These are phyloP conservation scores for Callopanchax toddi DNA, from an alignment of 2,113 vertebrate species.

Conservation along the genomic window DNA sequence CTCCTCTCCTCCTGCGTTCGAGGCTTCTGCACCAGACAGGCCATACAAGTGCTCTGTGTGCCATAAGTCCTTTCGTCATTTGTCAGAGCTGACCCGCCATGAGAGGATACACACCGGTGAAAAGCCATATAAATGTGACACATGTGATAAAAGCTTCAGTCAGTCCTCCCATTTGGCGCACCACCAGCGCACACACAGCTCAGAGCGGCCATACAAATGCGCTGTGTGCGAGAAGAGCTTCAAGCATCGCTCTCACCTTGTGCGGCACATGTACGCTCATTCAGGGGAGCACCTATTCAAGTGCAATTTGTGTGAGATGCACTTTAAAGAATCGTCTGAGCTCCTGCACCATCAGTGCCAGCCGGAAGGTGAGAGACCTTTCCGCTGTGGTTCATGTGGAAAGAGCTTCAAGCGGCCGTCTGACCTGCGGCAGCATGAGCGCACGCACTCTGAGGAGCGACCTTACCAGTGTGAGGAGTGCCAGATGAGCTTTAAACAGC, in stretches of 20 bases:
- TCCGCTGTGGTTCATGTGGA: constrained; percentile 90
- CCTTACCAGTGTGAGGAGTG: constrained; percentile 97
- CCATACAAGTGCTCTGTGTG: constrained; percentile 96
- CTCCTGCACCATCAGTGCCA: constrained; percentile 95
- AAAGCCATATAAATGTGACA: constrained; percentile 95
- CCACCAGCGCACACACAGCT: constrained; percentile 96
- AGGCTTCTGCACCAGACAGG: constrained; percentile 81
- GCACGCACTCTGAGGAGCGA: constrained; percentile 93
- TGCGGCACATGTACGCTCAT: constrained; percentile 97
- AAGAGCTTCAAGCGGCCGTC: constrained; percentile 95
- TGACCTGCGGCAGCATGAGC: constrained; percentile 93
- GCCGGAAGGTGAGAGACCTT: constrained; percentile 90
- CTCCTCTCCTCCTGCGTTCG: constrained; percentile 70
- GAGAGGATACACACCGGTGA: constrained; percentile 95
- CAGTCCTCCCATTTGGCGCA: constrained; percentile 96
- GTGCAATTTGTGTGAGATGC: constrained; percentile 93
- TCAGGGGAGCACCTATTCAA: constrained; percentile 95
- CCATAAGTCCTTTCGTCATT: constrained; percentile 94
- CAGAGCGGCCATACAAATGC: constrained; percentile 95
- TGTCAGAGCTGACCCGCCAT: constrained; percentile 92
- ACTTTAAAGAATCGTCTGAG: constrained; percentile 95
- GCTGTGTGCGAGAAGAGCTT: constrained; percentile 96
- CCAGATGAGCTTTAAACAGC: constrained; percentile 98
- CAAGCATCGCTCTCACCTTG: constrained; percentile 95
- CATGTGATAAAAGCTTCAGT: constrained; percentile 96